A percentile compares a stretch with the other conserved stretches of the same genome.
phyloP scores from a whole-genome alignment of 35 echinoderm and acorn worm genomes.

The Diadema setosum region DNA sequence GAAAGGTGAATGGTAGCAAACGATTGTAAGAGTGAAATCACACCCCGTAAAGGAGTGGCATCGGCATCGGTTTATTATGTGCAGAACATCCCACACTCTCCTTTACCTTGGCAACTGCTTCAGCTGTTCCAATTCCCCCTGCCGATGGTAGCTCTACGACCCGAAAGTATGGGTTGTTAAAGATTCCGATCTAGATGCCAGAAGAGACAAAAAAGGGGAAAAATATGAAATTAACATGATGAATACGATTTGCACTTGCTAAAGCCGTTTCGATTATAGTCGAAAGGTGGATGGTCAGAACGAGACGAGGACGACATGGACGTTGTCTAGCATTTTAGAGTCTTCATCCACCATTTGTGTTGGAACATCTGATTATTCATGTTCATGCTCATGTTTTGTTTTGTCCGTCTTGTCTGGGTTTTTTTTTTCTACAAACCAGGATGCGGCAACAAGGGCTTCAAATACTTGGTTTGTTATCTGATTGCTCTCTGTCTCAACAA shows the following conservation, averaged over 20 bases:
- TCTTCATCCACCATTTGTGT: background rate
- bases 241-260: background rate
- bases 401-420: too few species aligned
- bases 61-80: too few species aligned
- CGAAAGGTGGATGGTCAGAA: background rate
- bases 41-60: too few species aligned
- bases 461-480: too few species aligned
- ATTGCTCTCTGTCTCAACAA: too few species aligned
- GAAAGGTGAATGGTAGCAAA: too few species aligned
- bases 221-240: background rate
- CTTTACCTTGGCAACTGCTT: slow-evolving; percentile 49
- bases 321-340: background rate
- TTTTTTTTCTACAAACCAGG: too few species aligned
- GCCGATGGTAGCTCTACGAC: slow-evolving; percentile 38
- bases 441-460: too few species aligned
- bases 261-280: background rate
- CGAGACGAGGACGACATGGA: too few species aligned
- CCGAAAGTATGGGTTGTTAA: background rate
- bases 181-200: background rate
- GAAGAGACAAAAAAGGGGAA: background rate
- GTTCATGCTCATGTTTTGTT: too few species aligned
- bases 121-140: slow-evolving; percentile 53
- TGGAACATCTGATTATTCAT: background rate
- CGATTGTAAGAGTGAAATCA: too few species aligned
- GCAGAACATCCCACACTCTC: background rate